phyloP scores from a whole-genome alignment of 1,140 invertebrate species.

The Drosophila truncata region DNA sequence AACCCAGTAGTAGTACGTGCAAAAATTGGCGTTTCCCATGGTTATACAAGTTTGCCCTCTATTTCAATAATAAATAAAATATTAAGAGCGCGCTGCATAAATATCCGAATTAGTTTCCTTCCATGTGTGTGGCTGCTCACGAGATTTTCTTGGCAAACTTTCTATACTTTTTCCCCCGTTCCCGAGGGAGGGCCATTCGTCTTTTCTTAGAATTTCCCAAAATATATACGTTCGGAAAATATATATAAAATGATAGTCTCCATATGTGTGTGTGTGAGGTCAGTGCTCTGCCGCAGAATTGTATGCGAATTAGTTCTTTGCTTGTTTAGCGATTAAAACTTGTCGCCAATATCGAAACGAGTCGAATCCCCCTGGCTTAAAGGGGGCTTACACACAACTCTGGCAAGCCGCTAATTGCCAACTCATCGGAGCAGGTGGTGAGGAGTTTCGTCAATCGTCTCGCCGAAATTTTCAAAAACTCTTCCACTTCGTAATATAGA shows the following conservation, averaged over 20 bases:
- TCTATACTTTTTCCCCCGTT: slow-evolving; percentile 2
- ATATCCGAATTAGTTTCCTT: slow-evolving; percentile 46
- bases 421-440: slow-evolving; percentile 11
- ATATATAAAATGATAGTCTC: slow-evolving; percentile 26
- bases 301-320: slow-evolving; percentile 14
- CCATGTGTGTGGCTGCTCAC: slow-evolving; percentile 47
- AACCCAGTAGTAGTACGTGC: slow-evolving; percentile 22
- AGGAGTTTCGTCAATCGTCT: slow-evolving; percentile 17
- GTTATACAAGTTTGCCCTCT: slow-evolving; percentile 33
- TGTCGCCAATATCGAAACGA: slow-evolving; percentile 21
- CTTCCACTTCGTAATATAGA: background rate
- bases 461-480: slow-evolving; percentile 1
- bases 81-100: slow-evolving; percentile 28
- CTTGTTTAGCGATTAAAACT: slow-evolving; percentile 28
- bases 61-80: slow-evolving; percentile 38
- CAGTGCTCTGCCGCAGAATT: slow-evolving; percentile 49
- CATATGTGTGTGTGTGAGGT: slow-evolving; percentile 53
- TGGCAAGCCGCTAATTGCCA: slow-evolving; percentile 17
- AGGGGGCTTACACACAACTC: slow-evolving; percentile 7
- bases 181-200: slow-evolving; percentile 26
- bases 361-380: slow-evolving; percentile 5
- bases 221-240: slow-evolving; percentile 5
- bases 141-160: slow-evolving; percentile 68
- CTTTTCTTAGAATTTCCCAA: slow-evolving; percentile 47
- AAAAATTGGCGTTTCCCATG: slow-evolving; percentile 20